A percentile compares a stretch with the other conserved stretches of the same genome.
Evolutionary conservation across 2,888 invertebrate species (phyloP).

Genomic region (Sympetrum striolatum): DNA sequence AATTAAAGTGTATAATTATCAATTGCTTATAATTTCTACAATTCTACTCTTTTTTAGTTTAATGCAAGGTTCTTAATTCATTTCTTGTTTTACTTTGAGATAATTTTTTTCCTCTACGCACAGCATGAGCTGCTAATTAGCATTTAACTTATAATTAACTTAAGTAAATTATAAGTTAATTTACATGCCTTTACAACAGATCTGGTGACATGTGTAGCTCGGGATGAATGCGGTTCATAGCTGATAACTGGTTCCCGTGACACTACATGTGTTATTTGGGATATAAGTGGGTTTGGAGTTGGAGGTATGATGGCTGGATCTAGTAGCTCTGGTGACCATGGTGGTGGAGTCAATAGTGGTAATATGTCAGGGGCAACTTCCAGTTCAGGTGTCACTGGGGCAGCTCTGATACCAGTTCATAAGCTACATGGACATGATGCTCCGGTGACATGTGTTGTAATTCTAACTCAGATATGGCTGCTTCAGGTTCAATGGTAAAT

Average conservation of each 20-base stretch:
- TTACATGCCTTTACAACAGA: conserved; percentile 56
- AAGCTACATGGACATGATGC: conserved; percentile 68
- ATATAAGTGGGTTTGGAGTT: conserved; percentile 55
- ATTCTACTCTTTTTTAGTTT: too few relatives aligned
- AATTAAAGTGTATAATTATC: too few relatives aligned
- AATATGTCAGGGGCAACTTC: not conserved
- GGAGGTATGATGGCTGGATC: conserved; percentile 48
- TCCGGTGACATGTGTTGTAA: conserved; percentile 66
- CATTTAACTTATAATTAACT: too few relatives aligned
- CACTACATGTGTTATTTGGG: conserved; percentile 70
- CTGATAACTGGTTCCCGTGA: conserved; percentile 69
- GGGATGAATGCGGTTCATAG: conserved; percentile 68
- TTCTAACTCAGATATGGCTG: conserved; percentile 70
- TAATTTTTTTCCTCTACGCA: too few relatives aligned
- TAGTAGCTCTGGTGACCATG: not conserved
- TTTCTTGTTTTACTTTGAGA: too few relatives aligned
- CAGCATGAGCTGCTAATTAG: too few relatives aligned
- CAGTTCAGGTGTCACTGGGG: not conserved
- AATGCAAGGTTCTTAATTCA: too few relatives aligned
- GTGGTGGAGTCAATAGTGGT: not conserved
- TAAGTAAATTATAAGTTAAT: too few relatives aligned
- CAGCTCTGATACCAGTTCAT: conserved; percentile 58
- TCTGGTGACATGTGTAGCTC: conserved; percentile 66
- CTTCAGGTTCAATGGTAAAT: conserved; percentile 66
- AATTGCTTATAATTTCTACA: too few relatives aligned